Conservation (phyloP, 2,113 vertebrate species). For the Echinops telfairi region DNA sequence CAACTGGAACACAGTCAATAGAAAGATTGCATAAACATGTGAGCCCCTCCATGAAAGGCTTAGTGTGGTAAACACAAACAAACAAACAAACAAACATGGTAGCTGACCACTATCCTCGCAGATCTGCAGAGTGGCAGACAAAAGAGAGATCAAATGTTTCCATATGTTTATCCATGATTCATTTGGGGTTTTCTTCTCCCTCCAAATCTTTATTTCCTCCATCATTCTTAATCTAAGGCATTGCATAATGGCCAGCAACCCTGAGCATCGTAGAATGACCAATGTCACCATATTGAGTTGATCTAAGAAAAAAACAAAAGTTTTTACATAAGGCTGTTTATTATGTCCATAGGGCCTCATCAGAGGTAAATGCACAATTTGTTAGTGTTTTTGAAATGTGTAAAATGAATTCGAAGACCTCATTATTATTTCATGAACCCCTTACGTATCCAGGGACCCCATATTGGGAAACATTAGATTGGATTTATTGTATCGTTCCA, state of each 20-base stretch:
- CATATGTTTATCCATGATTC: not conserved
- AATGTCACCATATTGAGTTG: not conserved
- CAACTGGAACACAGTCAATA: not conserved
- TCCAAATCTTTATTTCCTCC: not conserved
- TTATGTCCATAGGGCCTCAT: not conserved
- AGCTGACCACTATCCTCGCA: not conserved
- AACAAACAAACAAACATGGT: not conserved
- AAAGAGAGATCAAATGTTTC: not conserved
- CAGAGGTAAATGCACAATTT: constrained; percentile 50
- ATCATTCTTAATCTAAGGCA: constrained; percentile 3
- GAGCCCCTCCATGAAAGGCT: not conserved
- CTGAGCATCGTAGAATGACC: not conserved
- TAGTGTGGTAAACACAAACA: not conserved
- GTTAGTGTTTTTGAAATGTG: constrained; percentile 40
- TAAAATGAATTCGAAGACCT: constrained; percentile 50
- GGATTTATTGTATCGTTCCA: constrained; percentile 53
- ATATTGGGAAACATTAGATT: constrained; percentile 44
- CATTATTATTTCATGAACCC: constrained; percentile 46
- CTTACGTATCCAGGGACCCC: constrained; percentile 38
- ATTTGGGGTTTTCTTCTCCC: not conserved
- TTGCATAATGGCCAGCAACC: not conserved
- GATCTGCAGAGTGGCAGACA: not conserved
- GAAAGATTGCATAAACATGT: not conserved
- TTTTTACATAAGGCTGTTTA: not conserved
- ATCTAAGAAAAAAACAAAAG: constrained; percentile 41